Evolutionary conservation across 1,140 invertebrate genomes (phyloP), one percentile per base, ranked within the genome.

Genomic region (Platyura marginata): DNA sequence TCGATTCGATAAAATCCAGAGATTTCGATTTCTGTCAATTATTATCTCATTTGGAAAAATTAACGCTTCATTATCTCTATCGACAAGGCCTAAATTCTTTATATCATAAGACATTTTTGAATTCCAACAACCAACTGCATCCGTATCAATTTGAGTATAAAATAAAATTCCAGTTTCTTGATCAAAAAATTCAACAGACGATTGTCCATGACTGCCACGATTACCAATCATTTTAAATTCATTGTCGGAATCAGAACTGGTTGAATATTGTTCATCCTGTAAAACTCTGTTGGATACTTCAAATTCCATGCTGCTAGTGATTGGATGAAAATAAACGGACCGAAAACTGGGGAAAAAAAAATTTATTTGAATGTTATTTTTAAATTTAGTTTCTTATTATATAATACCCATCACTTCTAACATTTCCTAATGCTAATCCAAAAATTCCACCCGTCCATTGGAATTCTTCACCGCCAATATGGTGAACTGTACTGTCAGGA

Each of bases 381-480:
- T 16, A 2, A 10, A 15, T 4, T 18, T 16, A 15, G 21, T n/a
- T n/a, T n/a, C n/a, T n/a, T n/a, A n/a, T n/a, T 21, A 18, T 44
- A 51, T 54, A n/a, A n/a, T 41, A 67, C 65, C 73, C 67, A 48
- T 71, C 69, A 2, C 61, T 53, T 37, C 66, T 63, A n/a, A 59
- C 58, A 19, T 70, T 65, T 2, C 74, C 74, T 16, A 82, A 54
- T 3, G 78, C 75, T 44, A 82, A 45, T 21, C 75, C 74, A 45
- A 82, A 81, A 0, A 82, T 63, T 9, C 80, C 79, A 55, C 82
- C 80, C 1, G 74, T 78, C 79, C 79, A 82, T 53, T 82, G 79
- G 68, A 82, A 82, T 48, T 75, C 71, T 3, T 79, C 67, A 4
- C 79, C 78, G 16, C 68, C 75, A 8, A 82, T 68, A 49, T 74